Percentiles rank a stretch among this genome's conserved stretches.
These are phyloP conservation scores for Tetramorium parvispinum DNA, from an alignment of 1,140 invertebrate species.

Conservation along the genomic window DNA sequence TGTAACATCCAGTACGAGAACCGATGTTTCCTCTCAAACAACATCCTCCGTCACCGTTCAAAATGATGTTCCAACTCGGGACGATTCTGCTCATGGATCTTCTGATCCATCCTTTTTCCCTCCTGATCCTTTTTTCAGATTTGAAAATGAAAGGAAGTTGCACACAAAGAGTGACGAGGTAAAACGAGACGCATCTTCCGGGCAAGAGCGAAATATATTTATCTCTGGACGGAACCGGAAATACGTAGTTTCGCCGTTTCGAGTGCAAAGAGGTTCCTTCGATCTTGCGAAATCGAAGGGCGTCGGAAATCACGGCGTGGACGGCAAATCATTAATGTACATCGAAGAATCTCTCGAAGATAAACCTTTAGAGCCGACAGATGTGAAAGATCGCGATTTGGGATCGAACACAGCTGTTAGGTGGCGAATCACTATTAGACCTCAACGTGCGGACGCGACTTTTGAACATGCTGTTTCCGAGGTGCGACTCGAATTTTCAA, in stretches of 20 bases:
- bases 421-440: slow-evolving; percentile 24
- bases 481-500: neutral
- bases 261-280: neutral
- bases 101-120: neutral
- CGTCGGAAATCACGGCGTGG: neutral
- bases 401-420: neutral
- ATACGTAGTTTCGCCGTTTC: slow-evolving; percentile 31
- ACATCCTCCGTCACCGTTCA: neutral
- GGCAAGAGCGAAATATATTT: neutral
- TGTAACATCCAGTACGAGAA: neutral
- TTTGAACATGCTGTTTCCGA: neutral
- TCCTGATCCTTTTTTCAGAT: neutral
- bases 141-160: neutral
- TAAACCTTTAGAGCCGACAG: neutral
- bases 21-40: neutral
- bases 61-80: neutral
- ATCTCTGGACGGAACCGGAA: neutral
- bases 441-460: neutral
- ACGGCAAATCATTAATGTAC: neutral
- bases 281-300: neutral
- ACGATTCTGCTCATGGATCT: neutral
- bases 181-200: neutral
- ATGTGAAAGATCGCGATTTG: neutral
- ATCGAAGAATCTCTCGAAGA: slow-evolving; percentile 12
- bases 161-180: neutral